Percentiles rank a stretch among this genome's conserved stretches.
Evolutionary conservation across 1,140 invertebrate genomes (phyloP).

Genomic region (Leptopilina boulardi): DNA sequence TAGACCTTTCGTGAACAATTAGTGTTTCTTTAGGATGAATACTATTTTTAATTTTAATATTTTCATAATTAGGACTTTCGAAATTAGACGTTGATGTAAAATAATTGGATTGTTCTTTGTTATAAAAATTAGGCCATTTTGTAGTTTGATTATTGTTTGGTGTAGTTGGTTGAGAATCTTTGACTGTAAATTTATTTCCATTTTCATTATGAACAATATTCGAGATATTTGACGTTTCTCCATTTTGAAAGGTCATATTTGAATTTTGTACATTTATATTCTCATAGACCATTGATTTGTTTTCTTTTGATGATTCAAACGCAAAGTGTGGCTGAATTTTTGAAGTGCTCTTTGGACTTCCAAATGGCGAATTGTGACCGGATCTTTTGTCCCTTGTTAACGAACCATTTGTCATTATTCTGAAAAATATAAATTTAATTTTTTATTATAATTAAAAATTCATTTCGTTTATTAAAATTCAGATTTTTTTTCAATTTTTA

Average conservation of each 20-base stretch:
- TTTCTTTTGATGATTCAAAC: conserved; percentile 62
- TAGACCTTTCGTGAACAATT: background rate
- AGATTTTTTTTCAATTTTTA: background rate
- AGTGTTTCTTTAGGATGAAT: background rate
- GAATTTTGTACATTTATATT: conserved; percentile 56
- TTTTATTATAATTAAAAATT: conserved; percentile 59
- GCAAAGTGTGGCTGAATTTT: conserved; percentile 64
- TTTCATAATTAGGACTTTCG: conserved; percentile 65
- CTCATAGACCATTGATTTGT: conserved; percentile 53
- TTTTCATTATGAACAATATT: conserved; percentile 41
- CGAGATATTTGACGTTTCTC: conserved; percentile 40
- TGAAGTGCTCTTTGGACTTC: conserved; percentile 68
- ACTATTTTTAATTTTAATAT: conserved; percentile 53
- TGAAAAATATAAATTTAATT: conserved; percentile 68
- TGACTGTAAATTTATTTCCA: conserved; percentile 40
- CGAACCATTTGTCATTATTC: conserved; percentile 93
- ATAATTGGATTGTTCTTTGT: conserved; percentile 52
- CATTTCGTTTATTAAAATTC: background rate
- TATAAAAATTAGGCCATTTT: conserved; percentile 57
- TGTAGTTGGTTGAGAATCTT: conserved; percentile 40
- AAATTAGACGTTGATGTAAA: conserved; percentile 60
- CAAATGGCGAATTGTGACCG: conserved; percentile 74
- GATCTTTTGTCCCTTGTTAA: conserved; percentile 86
- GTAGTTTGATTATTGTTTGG: conserved; percentile 61
- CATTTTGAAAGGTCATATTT: conserved; percentile 51